These are phyloP conservation scores for Andrena marginata DNA, from an alignment of 2,888 invertebrate genomes.

Conservation along the genomic window DNA sequence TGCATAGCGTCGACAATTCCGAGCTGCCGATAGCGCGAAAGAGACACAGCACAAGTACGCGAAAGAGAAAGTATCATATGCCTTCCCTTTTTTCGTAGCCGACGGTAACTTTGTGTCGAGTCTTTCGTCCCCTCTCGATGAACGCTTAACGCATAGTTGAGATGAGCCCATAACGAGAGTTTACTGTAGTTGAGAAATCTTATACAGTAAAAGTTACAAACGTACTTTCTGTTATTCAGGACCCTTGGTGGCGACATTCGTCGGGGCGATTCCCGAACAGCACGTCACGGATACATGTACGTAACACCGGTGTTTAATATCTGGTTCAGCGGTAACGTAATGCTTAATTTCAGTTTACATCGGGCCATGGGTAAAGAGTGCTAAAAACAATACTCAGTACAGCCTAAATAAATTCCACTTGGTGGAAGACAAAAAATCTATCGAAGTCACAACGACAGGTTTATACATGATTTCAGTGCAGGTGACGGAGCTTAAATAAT, in stretches of 20 bases:
- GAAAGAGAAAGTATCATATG: too few relatives aligned
- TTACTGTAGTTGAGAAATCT: background rate
- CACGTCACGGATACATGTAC: slow-evolving; percentile 79
- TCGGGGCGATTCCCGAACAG: slow-evolving; percentile 81
- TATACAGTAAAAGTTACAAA: background rate
- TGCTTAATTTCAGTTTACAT: slow-evolving; percentile 71
- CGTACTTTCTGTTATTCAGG: slow-evolving; percentile 62
- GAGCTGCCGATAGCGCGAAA: too few relatives aligned
- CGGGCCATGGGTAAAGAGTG: slow-evolving; percentile 81
- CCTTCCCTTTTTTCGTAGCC: too few relatives aligned
- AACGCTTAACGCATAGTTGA: too few relatives aligned
- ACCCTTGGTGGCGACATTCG: slow-evolving; percentile 79
- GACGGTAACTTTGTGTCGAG: too few relatives aligned
- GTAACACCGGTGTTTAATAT: background rate
- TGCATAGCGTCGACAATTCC: too few relatives aligned
- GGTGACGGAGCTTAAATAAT: slow-evolving; percentile 68
- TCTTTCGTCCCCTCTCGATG: too few relatives aligned
- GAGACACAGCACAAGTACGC: too few relatives aligned
- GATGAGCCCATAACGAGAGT: too few relatives aligned
- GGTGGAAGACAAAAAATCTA: slow-evolving; percentile 80
- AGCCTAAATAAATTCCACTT: slow-evolving; percentile 81
- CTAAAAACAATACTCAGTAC: slow-evolving; percentile 77
- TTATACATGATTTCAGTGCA: slow-evolving; percentile 82
- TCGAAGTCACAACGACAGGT: slow-evolving; percentile 80
- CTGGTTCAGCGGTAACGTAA: background rate